Base-by-base conservation (phyloP, 2,797 vertebrate species). In the Lindbergichthys nudifrons region DNA sequence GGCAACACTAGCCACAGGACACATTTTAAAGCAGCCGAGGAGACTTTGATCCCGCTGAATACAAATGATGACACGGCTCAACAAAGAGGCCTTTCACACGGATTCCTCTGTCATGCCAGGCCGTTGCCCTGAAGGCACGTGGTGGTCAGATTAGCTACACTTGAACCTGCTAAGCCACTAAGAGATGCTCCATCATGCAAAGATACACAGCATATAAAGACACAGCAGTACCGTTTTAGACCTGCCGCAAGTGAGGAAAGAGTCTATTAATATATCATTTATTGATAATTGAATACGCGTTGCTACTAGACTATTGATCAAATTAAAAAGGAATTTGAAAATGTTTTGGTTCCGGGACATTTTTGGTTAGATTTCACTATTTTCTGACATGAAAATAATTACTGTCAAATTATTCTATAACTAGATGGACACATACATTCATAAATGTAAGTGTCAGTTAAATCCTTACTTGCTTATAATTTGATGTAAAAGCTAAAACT, bases 21-120 rank as follows among this genome's bases (percentile, higher is more conserved):
- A 79, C 61, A 70, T 78, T 79, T 79, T 43, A 68, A 82, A 83
- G 80, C 76, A 67, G 67, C 70, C 7, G 10, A 64, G 59, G 80
- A 74, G 77, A 79, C 84, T 88, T 89, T 83, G 83, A 90, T 89
- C 78, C 75, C n/a, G 69, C 79, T 83, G 88, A 91, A 89, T 88
- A 83, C 81, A 92, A 89, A 88, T 87, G 79, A 87, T 87, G 83
- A 83, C 73, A 80, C 3, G 18, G 73, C 79, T 72, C 68, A 48
- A 90, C 74, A 84, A 82, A 91, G 82, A 76, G 69, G 68, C 73
- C 83, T 77, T 80, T 86, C 80, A 80, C 80, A 26, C 14, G 5
- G 41, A 36, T 73, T 41, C 50, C 80, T 68, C 70, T 16, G 80
- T 65, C 72, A 74, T 18, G 72, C 51, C 65, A 53, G 32, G 62